These are phyloP conservation scores for Mythimna lalbum DNA, from an alignment of 2,888 invertebrate genomes.

Conservation along the genomic window DNA sequence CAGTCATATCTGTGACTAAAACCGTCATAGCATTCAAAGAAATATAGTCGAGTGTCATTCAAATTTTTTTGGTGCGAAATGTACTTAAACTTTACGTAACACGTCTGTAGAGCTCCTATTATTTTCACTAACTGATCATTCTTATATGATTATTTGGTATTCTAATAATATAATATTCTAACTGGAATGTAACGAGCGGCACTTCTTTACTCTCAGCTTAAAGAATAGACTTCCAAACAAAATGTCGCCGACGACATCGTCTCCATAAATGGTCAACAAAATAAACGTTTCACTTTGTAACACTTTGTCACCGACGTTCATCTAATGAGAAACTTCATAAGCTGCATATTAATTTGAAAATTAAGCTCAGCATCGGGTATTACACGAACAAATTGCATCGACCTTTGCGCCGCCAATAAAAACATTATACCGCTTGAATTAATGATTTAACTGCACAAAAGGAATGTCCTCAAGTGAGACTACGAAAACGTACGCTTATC, in stretches of 20 bases:
- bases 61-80: background rate
- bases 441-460: constrained; percentile 65
- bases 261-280: constrained; percentile 69
- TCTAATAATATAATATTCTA: constrained; percentile 19
- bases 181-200: constrained; percentile 17
- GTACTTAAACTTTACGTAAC: background rate
- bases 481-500: constrained; percentile 80
- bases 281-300: constrained; percentile 75
- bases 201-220: constrained; percentile 22
- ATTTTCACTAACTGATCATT: background rate
- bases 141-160: background rate
- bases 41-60: too few relatives aligned
- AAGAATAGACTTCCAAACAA: constrained; percentile 30
- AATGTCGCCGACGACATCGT: constrained; percentile 28
- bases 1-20: too few relatives aligned
- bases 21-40: too few relatives aligned
- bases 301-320: constrained; percentile 76
- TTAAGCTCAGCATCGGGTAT: constrained; percentile 68
- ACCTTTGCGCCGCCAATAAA: constrained; percentile 57
- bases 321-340: constrained; percentile 77
- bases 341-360: constrained; percentile 73
- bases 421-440: constrained; percentile 53
- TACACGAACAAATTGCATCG: constrained; percentile 70
- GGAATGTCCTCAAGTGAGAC: constrained; percentile 66
- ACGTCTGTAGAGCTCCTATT: background rate